Evolutionary conservation across 2,797 vertebrate species (phyloP), one percentile per base, ranked within the genome.

Genomic region (Allenopithecus nigroviridis): DNA sequence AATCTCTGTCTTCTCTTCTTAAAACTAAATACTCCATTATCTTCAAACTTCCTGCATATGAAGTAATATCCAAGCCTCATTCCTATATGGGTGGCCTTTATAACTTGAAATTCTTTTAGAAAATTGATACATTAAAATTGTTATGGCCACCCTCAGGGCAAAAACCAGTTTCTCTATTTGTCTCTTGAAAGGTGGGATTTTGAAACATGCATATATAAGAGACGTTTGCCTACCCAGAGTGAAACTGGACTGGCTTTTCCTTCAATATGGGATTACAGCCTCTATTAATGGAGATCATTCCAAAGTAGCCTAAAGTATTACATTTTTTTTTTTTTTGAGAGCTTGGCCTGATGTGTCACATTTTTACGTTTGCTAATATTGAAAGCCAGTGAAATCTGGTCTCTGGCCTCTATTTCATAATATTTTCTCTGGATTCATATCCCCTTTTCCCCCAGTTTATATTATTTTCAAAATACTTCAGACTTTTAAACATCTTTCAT

Each of bases 31-130:
- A 50, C 6, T 86, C 46, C 41, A 91, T 57, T 87, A 64, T 57
- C 50, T 14, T 90, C 53, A 93, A 84, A 90, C 8, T 74, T 80
- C 7, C 4, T 6, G 30, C 11, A n/a, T 64, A 79, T 50, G 39
- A 79, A 96, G 39, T 86, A 57, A 92, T 95, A 95, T 94, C 14
- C 92, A 90, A 84, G 74, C 36, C 39, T 96, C 26, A 78, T 84
- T 79, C 14, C 10, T 19, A 28, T 43, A 36, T 13, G 16, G 57
- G 28, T 78, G 28, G n/a, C 28, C 89, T 85, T 87, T 57, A 72
- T 43, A 83, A 78, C 12, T 92, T 72, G 24, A 95, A 91, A 90
- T 92, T 94, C 11, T 89, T 48, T 76, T 89, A 57, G 7, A 36
- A 85, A 85, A 85, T 48, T 43, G 50, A 94, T 64, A 64, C 28